Evolutionary conservation across 2,113 vertebrate genomes (phyloP), one percentile per base, ranked within the genome.

Genomic region (Ctenodactylus gundi): DNA sequence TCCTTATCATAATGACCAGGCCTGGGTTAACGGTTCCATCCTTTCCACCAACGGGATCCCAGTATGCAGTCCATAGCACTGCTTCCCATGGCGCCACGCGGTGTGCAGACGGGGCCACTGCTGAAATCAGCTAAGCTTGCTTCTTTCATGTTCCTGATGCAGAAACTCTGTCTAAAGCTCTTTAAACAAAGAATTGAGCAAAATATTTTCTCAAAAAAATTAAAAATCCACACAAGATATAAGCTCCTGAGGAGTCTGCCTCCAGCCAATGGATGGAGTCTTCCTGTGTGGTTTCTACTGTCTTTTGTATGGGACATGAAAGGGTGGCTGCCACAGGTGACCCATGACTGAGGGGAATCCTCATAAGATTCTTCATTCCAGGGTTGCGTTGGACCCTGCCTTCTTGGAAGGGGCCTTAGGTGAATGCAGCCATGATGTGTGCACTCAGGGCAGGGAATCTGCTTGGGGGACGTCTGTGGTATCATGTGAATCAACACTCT

Each of bases 41-140:
- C 97, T 93, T 55, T 41, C 62, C 72, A 92, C 67, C 86, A 85
- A 85, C 0, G n/a, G 18, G 78, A 62, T 96, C 92, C 60, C 83
- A 92, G 97, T 95, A 97, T 95, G 91, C 88, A 97, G 97, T 94
- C 97, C 96, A 94, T 96, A 93, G 97, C n/a, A 97, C 97, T 97
- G 98, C 97, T 97, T 97, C 97, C 96, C 95, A 92, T 49, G 0
- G 92, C 97, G 97, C 97, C 96, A 97, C 95, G 96, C 91, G 94
- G 95, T 96, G 96, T 96, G 97, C 97, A 98, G 93, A 97, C 85
- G 34, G 51, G 94, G 96, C 58, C 83, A n/a, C n/a, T n/a, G n/a
- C n/a, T 10, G 3, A 97, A 97, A 97, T 97, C 95, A 95, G 97
- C 98, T 91, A 94, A 97, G 95, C 94, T 95, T 86, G 93, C 91